phyloP scores from a whole-genome alignment of 2,113 vertebrate species.

The Cacatua alba region DNA sequence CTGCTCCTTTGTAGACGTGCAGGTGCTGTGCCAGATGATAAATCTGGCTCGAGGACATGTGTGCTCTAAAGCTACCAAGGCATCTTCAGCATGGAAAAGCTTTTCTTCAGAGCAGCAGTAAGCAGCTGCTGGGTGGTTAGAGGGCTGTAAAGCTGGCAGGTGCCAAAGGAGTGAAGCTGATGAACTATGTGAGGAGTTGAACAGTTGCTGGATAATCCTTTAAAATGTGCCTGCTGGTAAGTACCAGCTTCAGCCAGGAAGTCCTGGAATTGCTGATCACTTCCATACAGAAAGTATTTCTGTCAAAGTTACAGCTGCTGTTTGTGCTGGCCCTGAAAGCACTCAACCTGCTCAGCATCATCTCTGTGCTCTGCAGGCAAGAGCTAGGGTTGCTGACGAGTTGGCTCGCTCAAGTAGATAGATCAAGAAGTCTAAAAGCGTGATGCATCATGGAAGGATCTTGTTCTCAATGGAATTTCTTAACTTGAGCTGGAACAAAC shows the following conservation, averaged over 20 bases:
- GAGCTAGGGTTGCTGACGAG: background rate
- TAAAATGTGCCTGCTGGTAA: background rate
- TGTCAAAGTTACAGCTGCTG: background rate
- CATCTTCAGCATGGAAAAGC: background rate
- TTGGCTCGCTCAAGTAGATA: background rate
- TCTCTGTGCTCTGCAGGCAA: background rate
- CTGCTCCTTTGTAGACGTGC: background rate
- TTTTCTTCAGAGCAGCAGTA: background rate
- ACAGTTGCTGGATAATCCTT: background rate
- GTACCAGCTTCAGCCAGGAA: background rate
- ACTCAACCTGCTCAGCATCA: background rate
- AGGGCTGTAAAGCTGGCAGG: background rate
- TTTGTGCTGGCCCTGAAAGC: background rate
- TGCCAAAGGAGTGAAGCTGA: background rate
- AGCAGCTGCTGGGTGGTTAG: background rate
- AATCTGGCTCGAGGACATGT: background rate
- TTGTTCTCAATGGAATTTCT: background rate
- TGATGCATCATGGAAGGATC: background rate
- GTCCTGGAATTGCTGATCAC: background rate
- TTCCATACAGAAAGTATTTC: background rate
- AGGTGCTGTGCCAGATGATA: background rate
- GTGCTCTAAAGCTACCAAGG: background rate
- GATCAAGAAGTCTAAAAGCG: background rate
- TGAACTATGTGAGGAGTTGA: background rate
- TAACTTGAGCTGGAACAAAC: background rate